phyloP scores from a whole-genome alignment of 2,113 vertebrate genomes.

The Lethenteron camtschaticum region DNA sequence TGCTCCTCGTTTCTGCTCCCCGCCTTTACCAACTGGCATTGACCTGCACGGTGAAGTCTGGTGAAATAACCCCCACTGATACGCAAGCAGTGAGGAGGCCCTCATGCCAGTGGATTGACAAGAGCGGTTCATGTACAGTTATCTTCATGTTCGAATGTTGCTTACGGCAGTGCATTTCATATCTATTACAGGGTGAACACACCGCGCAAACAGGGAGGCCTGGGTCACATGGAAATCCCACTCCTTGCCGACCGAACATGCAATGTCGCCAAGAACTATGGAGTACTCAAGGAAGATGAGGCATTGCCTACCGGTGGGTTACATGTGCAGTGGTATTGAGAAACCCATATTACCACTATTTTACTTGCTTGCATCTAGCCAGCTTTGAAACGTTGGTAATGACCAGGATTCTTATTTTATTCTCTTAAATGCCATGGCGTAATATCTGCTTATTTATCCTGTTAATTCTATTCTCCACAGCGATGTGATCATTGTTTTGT shows the following conservation, averaged over 20 bases:
- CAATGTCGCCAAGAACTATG: slow-evolving; percentile 69
- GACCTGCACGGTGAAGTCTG: too few species aligned
- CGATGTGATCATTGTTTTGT: too few species aligned
- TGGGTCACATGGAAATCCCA: slow-evolving; percentile 68
- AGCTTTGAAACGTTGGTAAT: neutral
- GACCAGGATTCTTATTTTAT: neutral
- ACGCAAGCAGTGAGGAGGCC: too few species aligned
- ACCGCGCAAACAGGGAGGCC: slow-evolving; percentile 67
- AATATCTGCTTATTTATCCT: neutral
- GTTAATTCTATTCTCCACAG: neutral
- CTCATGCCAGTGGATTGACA: too few species aligned
- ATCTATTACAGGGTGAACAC: slow-evolving; percentile 56
- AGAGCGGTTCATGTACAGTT: too few species aligned
- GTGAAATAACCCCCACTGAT: too few species aligned
- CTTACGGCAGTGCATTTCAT: too few species aligned
- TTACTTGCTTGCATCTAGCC: neutral
- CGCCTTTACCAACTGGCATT: too few species aligned
- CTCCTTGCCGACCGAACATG: slow-evolving; percentile 78
- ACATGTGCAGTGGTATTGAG: neutral
- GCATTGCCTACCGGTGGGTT: slow-evolving; percentile 69
- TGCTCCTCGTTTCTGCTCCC: too few species aligned
- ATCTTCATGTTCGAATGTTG: too few species aligned
- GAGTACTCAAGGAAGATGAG: slow-evolving; percentile 77
- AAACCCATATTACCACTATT: neutral
- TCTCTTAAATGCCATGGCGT: neutral